Evolutionary conservation across 2,113 vertebrate species (phyloP), one percentile per base, ranked within the genome.

Genomic region (Planiliza haematocheilus): DNA sequence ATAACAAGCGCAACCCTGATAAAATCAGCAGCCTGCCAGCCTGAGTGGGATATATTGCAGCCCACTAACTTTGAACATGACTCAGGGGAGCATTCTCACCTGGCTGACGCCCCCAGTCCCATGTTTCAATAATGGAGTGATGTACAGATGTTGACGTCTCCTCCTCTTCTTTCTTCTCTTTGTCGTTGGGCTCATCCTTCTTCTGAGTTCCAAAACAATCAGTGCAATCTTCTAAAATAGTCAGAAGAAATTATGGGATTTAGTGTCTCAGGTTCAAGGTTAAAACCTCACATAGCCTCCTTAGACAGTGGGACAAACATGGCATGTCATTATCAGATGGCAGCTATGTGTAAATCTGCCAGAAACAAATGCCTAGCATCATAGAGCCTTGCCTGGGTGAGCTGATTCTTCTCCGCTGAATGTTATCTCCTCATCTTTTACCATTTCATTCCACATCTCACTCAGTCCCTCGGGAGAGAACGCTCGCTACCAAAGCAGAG

Each of bases 391-490:
- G 95, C 94, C 95, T 82, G 91, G 94, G 86, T 95, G 96, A 69
- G 92, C 83, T 3, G 94, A 89, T 57, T 99, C 97, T 69, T 95
- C 93, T 72, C 96, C 94, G 12, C 88, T 95, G 77, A 97, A 97
- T 4, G 96, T 84, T 70, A 99, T 97, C 90, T 99, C 97, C 30
- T 98, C 97, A 93, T 99, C 97, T 93, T 98, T 99, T 16, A 99
- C 97, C 97, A 99, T 99, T 91, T 99, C 98, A 76, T 99, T 99
- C 98, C 98, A 99, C 88, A 99, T 95, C 84, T 97, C 97, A 78
- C 96, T 97, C 8, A 99, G 93, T 30, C 98, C 98, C 93, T 98
- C 97, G 63, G 95, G 91, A 45, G 96, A 97, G 90, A 99, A 99
- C 2, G 96, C 97, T 1, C 98, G 96, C 97, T 99, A 89, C 56